These are phyloP conservation scores for Sitophilus oryzae DNA, from an alignment of 1,140 invertebrate species.

Conservation along the genomic window DNA sequence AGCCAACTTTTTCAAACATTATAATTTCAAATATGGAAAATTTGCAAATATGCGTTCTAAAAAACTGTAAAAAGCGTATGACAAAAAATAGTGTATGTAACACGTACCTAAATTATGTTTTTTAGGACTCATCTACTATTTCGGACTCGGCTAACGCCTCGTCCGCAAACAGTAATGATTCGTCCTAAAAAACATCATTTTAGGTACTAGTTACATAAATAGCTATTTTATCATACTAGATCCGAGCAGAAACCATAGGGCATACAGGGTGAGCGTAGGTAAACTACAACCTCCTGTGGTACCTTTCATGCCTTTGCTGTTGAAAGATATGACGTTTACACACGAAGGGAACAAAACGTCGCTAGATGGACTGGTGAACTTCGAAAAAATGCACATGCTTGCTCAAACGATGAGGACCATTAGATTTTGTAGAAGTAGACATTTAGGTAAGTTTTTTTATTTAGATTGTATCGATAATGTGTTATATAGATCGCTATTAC, in stretches of 20 bases:
- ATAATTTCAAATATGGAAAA: too few species aligned
- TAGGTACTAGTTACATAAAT: too few species aligned
- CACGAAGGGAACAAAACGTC: constrained; percentile 88
- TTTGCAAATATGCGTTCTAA: too few species aligned
- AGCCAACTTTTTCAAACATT: too few species aligned
- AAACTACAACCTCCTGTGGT: constrained; percentile 76
- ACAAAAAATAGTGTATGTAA: too few species aligned
- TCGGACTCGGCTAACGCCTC: background rate
- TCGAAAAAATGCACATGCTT: constrained; percentile 91
- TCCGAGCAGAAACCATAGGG: constrained; percentile 78
- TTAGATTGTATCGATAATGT: background rate
- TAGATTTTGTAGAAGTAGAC: constrained; percentile 64
- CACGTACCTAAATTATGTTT: too few species aligned
- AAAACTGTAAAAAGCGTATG: too few species aligned
- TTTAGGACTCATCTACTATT: too few species aligned
- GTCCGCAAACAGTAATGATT: too few species aligned
- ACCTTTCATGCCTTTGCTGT: constrained; percentile 78
- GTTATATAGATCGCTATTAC: background rate
- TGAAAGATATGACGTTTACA: constrained; percentile 87
- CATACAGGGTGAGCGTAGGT: constrained; percentile 67
- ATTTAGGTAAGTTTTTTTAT: constrained; percentile 53
- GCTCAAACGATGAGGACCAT: constrained; percentile 76
- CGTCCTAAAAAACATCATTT: too few species aligned
- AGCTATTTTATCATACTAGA: too few species aligned
- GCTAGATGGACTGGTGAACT: constrained; percentile 77